Conservation (phyloP, 2,888 invertebrate species). For the Pterostichus madidus region DNA sequence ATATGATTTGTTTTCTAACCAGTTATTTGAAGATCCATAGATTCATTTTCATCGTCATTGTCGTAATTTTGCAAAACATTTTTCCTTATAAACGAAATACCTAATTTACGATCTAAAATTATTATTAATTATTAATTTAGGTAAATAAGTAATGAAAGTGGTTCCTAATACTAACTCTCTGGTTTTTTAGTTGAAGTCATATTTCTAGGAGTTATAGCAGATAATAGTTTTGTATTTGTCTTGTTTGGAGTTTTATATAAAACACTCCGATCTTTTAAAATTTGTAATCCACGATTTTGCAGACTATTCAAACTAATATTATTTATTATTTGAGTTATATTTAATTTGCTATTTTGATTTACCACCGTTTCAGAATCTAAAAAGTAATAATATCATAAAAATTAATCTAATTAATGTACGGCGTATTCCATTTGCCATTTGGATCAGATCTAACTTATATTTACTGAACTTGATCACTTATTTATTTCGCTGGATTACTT, state of each 20-base stretch:
- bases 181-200: constrained; percentile 25
- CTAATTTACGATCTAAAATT: constrained; percentile 64
- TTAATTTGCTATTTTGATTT: neutral
- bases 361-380: constrained; percentile 26
- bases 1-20: constrained; percentile 67
- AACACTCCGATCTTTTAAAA: constrained; percentile 74
- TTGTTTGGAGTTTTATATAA: constrained; percentile 72
- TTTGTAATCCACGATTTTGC: constrained; percentile 72
- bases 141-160: too few species aligned
- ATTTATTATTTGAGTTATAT: constrained; percentile 11
- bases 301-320: constrained; percentile 71
- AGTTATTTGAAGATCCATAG: constrained; percentile 70
- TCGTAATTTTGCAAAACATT: constrained; percentile 50
- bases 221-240: constrained; percentile 27
- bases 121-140: neutral
- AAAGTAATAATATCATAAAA: constrained; percentile 14
- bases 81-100: constrained; percentile 68
- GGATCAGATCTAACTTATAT: too few species aligned
- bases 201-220: constrained; percentile 25
- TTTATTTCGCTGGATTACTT: too few species aligned
- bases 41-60: constrained; percentile 63
- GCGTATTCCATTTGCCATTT: too few species aligned
- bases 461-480: too few species aligned
- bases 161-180: neutral
- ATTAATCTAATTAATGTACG: too few species aligned